phyloP scores from a whole-genome alignment of 2,888 invertebrate species.

The Halictus quadricinctus region DNA sequence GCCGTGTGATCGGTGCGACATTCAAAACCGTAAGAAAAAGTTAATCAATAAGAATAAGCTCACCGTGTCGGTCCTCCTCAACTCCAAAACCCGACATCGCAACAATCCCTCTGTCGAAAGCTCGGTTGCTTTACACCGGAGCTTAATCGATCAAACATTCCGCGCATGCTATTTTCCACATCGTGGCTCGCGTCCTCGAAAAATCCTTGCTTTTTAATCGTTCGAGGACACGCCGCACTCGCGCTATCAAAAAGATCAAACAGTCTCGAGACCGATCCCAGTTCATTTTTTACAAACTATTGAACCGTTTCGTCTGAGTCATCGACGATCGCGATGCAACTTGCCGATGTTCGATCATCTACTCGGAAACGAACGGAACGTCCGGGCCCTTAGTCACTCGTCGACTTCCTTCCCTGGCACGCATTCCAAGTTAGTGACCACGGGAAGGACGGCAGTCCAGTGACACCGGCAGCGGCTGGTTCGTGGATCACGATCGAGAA shows the following conservation, averaged over 20 bases:
- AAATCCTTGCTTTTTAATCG: background rate
- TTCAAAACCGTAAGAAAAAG: background rate
- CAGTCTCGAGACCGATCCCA: background rate
- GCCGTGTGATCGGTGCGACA: background rate
- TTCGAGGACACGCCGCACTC: background rate
- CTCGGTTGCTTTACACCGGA: background rate
- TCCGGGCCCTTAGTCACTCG: background rate
- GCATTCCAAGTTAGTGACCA: slow-evolving; percentile 41
- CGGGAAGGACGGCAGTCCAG: slow-evolving; percentile 39
- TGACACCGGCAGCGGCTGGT: slow-evolving; percentile 36
- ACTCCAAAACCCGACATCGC: background rate
- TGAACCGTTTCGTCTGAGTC: background rate
- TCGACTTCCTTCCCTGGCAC: background rate
- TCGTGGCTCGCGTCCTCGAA: background rate
- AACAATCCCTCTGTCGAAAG: background rate
- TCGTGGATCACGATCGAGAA: slow-evolving; percentile 22
- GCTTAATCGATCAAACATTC: slow-evolving; percentile 55
- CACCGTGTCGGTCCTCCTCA: slow-evolving; percentile 13
- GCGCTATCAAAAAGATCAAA: background rate
- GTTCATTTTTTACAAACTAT: background rate
- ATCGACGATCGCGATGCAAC: background rate
- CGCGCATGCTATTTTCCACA: background rate
- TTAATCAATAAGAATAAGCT: background rate
- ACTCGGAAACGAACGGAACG: background rate
- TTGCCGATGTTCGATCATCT: background rate